A percentile compares a stretch with the other conserved stretches of the same genome.
phyloP scores from a whole-genome alignment of 2,888 invertebrate genomes.

The Cephus runcator region DNA sequence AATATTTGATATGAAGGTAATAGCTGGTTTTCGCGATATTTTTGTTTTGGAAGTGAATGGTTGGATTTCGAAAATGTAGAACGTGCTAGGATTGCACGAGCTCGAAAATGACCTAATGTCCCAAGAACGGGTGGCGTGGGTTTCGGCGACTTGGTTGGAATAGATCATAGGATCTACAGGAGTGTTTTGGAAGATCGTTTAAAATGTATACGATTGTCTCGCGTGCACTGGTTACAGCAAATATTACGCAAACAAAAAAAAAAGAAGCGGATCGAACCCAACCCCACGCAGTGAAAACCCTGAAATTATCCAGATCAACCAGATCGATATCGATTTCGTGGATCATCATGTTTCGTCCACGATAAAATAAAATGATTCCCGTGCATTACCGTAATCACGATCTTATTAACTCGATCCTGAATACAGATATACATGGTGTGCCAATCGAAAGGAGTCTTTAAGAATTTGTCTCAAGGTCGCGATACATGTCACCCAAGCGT shows the following conservation, averaged over 20 bases:
- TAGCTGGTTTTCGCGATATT: not conserved
- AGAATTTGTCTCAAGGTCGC: not conserved
- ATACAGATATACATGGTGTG: not conserved
- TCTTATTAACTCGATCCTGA: not conserved
- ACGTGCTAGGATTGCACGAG: not conserved
- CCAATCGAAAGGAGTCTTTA: not conserved
- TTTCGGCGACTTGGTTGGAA: not conserved
- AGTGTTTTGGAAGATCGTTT: not conserved
- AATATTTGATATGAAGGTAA: no score
- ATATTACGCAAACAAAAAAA: not conserved
- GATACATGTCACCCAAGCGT: not conserved
- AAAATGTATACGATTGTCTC: not conserved
- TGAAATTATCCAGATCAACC: not conserved
- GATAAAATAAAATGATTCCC: not conserved
- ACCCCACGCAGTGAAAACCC: not conserved
- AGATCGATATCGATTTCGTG: not conserved
- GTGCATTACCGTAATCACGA: not conserved
- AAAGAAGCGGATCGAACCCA: not conserved
- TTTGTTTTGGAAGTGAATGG: not conserved
- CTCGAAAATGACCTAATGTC: not conserved
- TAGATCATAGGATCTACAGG: not conserved
- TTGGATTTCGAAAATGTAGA: not conserved
- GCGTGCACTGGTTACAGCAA: not conserved
- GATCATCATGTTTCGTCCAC: not conserved
- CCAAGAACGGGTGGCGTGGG: not conserved